Evolutionary conservation across 2,113 vertebrate species (phyloP).

Genomic region (Laticauda colubrina): DNA sequence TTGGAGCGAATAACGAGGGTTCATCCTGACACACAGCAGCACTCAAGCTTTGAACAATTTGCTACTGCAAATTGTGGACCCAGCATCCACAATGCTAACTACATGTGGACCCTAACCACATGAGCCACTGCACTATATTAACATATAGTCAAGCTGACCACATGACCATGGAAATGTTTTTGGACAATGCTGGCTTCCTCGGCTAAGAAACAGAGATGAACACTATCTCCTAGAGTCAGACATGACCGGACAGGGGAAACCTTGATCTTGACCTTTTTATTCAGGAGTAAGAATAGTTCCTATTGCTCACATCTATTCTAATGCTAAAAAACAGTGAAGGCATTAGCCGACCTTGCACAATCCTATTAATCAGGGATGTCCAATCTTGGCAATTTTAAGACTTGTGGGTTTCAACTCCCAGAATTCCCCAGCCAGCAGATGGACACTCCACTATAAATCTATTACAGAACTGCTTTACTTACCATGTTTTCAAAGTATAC

Average conservation of each 20-base stretch:
- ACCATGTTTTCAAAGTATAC: background rate
- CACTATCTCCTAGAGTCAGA: background rate
- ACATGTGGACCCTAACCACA: background rate
- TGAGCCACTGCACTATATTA: background rate
- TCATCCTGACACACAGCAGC: background rate
- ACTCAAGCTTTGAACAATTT: background rate
- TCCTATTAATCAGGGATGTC: background rate
- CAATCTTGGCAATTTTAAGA: background rate
- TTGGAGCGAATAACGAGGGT: background rate
- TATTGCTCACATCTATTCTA: background rate
- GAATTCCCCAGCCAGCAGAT: background rate
- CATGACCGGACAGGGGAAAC: background rate
- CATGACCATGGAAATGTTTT: background rate
- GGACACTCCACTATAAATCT: background rate
- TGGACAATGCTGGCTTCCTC: background rate
- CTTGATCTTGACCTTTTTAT: background rate
- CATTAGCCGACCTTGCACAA: background rate
- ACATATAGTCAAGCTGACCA: background rate
- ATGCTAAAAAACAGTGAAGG: background rate
- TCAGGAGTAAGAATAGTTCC: background rate
- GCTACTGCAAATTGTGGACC: background rate
- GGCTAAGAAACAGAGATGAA: background rate
- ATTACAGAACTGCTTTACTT: background rate
- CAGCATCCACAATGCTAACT: background rate
- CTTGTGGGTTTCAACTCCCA: background rate